phyloP scores from a whole-genome alignment of 2,797 vertebrate species.

The Antrozous pallidus region DNA sequence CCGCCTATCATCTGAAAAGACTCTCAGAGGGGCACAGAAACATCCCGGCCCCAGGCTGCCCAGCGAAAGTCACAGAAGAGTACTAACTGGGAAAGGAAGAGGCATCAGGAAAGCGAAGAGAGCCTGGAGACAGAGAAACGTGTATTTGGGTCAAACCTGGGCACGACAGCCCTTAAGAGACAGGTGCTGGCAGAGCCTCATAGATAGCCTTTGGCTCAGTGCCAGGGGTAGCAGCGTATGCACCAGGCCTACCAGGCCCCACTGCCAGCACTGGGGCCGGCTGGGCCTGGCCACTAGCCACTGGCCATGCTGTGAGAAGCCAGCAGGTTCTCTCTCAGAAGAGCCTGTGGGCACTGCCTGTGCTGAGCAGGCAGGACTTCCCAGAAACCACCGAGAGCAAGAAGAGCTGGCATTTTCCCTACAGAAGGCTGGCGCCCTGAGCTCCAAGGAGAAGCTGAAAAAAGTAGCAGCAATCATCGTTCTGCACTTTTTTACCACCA shows the following conservation, averaged over 20 bases:
- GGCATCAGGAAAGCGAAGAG: background rate
- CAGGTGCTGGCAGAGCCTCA: background rate
- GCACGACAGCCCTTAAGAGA: background rate
- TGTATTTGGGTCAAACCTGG: background rate
- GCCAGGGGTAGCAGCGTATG: background rate
- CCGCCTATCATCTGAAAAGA: slow-evolving; percentile 21
- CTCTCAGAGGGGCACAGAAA: background rate
- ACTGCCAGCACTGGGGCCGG: rapidly evolving
- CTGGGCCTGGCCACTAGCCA: background rate
- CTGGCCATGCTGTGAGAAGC: rapidly evolving
- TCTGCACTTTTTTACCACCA: background rate
- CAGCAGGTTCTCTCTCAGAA: background rate
- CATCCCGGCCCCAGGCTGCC: background rate
- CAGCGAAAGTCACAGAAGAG: background rate
- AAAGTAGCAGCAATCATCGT: rapidly evolving
- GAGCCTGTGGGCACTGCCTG: rapidly evolving
- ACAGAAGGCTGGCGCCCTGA: rapidly evolving
- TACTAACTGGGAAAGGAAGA: background rate
- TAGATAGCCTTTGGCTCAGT: background rate
- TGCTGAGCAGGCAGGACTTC: background rate
- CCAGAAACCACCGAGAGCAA: background rate
- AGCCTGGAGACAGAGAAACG: background rate
- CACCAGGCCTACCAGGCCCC: background rate
- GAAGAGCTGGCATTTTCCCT: background rate
- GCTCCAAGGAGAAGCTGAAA: background rate